Conservation (phyloP, 2,797 vertebrate species). For the Rhinichthys osculus region DNA sequence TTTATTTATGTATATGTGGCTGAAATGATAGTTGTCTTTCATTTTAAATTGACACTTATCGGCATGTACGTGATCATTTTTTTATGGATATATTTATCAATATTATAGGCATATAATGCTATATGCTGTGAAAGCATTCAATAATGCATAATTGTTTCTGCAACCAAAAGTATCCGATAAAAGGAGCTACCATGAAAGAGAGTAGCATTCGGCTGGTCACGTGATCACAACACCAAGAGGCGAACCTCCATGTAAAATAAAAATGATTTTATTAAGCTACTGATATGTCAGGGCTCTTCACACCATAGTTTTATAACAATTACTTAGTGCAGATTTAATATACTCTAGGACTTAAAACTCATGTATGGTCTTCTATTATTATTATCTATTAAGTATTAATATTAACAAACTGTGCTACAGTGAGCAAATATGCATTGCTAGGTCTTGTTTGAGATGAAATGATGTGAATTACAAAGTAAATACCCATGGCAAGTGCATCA, state of each 20-base stretch:
- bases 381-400: not conserved
- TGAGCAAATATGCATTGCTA: not conserved
- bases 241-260: not conserved
- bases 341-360: not conserved
- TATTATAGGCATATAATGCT: not conserved
- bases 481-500: not conserved
- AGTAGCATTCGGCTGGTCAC: not conserved
- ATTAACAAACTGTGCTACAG: not conserved
- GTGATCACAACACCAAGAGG: not conserved
- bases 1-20: not conserved
- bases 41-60: not conserved
- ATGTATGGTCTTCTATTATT: too few relatives aligned
- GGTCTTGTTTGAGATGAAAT: not conserved
- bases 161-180: not conserved
- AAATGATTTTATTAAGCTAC: not conserved
- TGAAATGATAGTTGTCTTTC: not conserved
- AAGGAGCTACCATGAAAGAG: not conserved
- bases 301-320: not conserved
- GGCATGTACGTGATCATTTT: not conserved
- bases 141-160: not conserved
- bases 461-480: not conserved
- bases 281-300: not conserved
- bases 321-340: not conserved
- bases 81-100: too few relatives aligned
- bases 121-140: not conserved